phyloP scores from a whole-genome alignment of 2,888 invertebrate species.

The Tetanocera ferruginea region DNA sequence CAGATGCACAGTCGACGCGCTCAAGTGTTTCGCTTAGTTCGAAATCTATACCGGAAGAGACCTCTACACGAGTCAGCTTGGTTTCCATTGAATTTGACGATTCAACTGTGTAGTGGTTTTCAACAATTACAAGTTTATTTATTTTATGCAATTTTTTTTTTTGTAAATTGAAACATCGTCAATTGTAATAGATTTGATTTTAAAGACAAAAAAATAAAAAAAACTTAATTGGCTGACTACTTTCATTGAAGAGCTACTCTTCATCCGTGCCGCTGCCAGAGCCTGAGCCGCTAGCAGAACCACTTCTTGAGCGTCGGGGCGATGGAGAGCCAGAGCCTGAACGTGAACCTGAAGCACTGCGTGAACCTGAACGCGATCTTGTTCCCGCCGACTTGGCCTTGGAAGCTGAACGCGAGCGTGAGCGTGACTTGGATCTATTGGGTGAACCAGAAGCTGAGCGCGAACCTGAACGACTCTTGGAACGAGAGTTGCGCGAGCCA shows the following conservation, averaged over 20 bases:
- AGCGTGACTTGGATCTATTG: slow-evolving; percentile 59
- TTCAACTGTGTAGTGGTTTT: slow-evolving; percentile 45
- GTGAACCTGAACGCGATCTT: slow-evolving; percentile 60
- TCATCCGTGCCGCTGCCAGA: slow-evolving; percentile 67
- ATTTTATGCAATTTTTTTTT: not conserved
- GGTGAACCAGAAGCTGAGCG: slow-evolving; percentile 56
- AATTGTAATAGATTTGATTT: slow-evolving; percentile 9
- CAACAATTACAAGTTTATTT: not conserved
- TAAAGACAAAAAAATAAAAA: not conserved
- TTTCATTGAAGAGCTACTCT: slow-evolving; percentile 35
- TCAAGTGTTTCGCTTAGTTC: slow-evolving; percentile 1
- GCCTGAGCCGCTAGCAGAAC: slow-evolving; percentile 58
- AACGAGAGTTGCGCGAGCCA: slow-evolving; percentile 46
- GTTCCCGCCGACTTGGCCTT: slow-evolving; percentile 52
- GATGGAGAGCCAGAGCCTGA: slow-evolving; percentile 67
- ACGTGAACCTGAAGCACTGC: slow-evolving; percentile 57
- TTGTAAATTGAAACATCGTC: not conserved
- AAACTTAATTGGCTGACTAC: not conserved
- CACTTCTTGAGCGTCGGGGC: slow-evolving; percentile 61
- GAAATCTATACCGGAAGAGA: not conserved
- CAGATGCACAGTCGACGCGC: not conserved
- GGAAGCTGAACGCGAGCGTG: slow-evolving; percentile 46
- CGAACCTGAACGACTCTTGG: slow-evolving; percentile 40
- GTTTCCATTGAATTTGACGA: slow-evolving; percentile 61
- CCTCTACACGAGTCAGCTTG: slow-evolving; percentile 57